Conservation (phyloP, 2,888 invertebrate species). For the Blastobasis adustella region DNA sequence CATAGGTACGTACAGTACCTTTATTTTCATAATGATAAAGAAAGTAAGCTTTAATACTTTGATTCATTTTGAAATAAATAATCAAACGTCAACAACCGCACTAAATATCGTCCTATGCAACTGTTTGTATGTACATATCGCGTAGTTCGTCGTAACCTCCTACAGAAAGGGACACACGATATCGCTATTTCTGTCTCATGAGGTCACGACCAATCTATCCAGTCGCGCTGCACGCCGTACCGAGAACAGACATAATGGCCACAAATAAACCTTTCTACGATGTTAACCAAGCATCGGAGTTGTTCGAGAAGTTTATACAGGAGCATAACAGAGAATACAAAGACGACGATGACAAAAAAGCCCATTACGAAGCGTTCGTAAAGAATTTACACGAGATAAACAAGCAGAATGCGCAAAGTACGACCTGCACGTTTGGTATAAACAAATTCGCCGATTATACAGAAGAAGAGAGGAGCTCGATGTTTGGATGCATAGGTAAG, state of each 20-base stretch:
- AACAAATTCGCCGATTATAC: slow-evolving; percentile 15
- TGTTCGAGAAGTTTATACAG: slow-evolving; percentile 22
- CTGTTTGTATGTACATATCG: too few species aligned
- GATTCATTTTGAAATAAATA: too few species aligned
- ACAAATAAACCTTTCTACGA: slow-evolving; percentile 15
- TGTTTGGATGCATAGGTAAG: slow-evolving; percentile 15
- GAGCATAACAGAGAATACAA: slow-evolving; percentile 20
- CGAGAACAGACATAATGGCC: background rate
- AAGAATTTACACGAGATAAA: slow-evolving; percentile 6
- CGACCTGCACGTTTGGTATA: background rate
- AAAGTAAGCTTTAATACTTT: too few species aligned
- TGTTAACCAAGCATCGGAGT: slow-evolving; percentile 12
- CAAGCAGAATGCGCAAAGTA: background rate
- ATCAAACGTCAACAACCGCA: too few species aligned
- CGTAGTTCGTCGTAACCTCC: too few species aligned
- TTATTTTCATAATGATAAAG: too few species aligned
- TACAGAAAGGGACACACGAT: too few species aligned
- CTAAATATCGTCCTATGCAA: too few species aligned
- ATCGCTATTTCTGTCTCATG: too few species aligned
- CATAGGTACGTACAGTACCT: too few species aligned
- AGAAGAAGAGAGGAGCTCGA: slow-evolving; percentile 17
- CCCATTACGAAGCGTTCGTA: slow-evolving; percentile 19
- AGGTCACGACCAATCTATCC: too few species aligned
- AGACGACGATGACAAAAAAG: slow-evolving; percentile 17
- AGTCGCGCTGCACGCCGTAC: too few species aligned